Evolutionary conservation across 2,113 vertebrate species (phyloP).

Genomic region (Oceanites oceanicus): DNA sequence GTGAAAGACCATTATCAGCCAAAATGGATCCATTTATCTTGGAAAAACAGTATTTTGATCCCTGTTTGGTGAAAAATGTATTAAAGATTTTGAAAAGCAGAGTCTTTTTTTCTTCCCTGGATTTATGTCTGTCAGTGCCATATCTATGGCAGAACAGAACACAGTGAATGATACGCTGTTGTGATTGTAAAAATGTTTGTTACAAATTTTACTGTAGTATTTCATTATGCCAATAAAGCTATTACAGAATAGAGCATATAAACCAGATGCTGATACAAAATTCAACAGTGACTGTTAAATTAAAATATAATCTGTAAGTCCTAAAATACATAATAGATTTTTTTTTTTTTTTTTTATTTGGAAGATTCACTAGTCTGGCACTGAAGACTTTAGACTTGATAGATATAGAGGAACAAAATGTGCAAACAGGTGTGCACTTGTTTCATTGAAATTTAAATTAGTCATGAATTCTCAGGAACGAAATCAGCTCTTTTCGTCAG

Average conservation of each 20-base stretch:
- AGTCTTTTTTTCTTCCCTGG: background rate
- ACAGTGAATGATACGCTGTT: background rate
- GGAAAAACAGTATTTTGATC: background rate
- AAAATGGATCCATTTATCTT: background rate
- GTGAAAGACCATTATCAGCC: background rate
- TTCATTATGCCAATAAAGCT: background rate
- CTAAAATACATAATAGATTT: background rate
- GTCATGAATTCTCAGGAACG: background rate
- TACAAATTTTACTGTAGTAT: background rate
- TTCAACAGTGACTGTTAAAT: background rate
- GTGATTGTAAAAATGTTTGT: background rate
- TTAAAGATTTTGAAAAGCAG: background rate
- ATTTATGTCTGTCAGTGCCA: background rate
- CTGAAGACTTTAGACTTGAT: background rate
- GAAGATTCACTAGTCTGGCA: background rate
- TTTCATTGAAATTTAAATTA: conserved; percentile 50
- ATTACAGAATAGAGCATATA: background rate
- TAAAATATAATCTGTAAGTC: background rate
- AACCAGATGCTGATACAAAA: background rate
- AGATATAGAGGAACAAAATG: background rate
- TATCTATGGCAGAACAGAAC: background rate
- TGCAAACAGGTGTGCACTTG: conserved; percentile 11
- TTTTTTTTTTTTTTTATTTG: background rate
- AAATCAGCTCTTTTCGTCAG: background rate
- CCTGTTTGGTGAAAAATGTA: background rate